Percentiles rank a stretch among this genome's conserved stretches.
These are phyloP conservation scores for Andrena fulva DNA, from an alignment of 2,888 invertebrate species.

Conservation along the genomic window DNA sequence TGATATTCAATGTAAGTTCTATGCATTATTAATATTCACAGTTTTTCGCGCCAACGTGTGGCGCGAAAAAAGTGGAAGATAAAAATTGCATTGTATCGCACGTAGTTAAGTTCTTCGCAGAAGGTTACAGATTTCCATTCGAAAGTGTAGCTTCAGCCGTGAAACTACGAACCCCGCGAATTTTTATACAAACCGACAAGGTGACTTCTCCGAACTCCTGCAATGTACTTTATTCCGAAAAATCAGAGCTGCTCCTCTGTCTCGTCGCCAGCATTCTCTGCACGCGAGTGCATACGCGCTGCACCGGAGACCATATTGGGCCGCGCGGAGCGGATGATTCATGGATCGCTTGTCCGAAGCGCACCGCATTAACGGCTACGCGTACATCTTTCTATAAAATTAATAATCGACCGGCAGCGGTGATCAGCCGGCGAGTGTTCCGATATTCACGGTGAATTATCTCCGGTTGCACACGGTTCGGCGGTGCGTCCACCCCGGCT, in stretches of 20 bases:
- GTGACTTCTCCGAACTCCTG: not conserved
- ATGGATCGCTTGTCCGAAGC: slow-evolving; percentile 10
- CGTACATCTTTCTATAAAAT: slow-evolving; percentile 43
- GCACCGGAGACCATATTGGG: slow-evolving; percentile 15
- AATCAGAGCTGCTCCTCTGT: not conserved
- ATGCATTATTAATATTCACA: not conserved
- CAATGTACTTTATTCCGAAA: not conserved
- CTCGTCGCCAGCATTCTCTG: not conserved
- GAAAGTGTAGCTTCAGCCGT: not conserved
- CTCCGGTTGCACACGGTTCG: slow-evolving; percentile 26
- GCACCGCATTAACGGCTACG: not conserved
- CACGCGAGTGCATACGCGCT: not conserved
- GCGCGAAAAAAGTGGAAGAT: not conserved
- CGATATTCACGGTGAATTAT: slow-evolving; percentile 62
- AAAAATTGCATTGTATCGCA: not conserved
- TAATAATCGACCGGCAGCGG: slow-evolving; percentile 46
- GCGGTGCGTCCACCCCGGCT: not conserved
- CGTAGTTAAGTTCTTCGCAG: not conserved
- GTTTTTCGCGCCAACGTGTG: not conserved
- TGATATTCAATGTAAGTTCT: not conserved
- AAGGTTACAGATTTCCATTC: slow-evolving; percentile 1
- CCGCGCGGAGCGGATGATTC: slow-evolving; percentile 19
- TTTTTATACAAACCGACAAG: not conserved
- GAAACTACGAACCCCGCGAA: not conserved
- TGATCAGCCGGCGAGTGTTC: slow-evolving; percentile 51